Conservation (phyloP, 2,888 invertebrate genomes). For the Itoplectis maculator region DNA sequence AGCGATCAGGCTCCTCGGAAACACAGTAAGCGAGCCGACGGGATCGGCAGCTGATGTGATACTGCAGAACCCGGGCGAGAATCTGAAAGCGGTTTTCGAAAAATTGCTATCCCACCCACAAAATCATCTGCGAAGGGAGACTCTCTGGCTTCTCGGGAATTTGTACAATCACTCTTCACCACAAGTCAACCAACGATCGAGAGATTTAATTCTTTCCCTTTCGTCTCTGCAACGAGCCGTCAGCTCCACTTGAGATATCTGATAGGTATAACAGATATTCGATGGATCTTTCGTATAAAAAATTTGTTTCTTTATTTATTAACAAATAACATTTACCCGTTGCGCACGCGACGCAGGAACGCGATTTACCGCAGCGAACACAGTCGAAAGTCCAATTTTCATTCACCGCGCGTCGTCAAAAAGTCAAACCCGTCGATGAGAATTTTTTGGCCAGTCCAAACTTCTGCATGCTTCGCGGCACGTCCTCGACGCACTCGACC, state of each 20-base stretch:
- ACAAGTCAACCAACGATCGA: conserved; percentile 63
- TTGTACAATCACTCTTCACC: conserved; percentile 77
- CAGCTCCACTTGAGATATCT: conserved; percentile 12
- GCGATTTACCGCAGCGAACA: conserved; percentile 3
- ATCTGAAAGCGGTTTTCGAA: conserved; percentile 70
- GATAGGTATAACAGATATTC: conserved; percentile 33
- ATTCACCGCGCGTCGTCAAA: conserved; percentile 43
- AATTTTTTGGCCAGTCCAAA: conserved; percentile 65
- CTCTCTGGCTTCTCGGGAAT: conserved; percentile 83
- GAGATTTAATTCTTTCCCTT: conserved; percentile 66
- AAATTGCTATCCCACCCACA: conserved; percentile 75
- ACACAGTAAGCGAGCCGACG: conserved; percentile 74
- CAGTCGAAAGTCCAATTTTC: conserved; percentile 5
- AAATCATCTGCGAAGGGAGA: conserved; percentile 78
- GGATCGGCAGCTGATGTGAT: conserved; percentile 74
- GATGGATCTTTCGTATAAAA: conserved; percentile 33
- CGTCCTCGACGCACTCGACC: conserved; percentile 90
- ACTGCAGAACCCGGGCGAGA: conserved; percentile 70
- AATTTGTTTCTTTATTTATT: conserved; percentile 37
- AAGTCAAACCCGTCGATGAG: conserved; percentile 56
- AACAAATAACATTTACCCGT: conserved; percentile 44
- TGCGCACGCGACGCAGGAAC: not conserved
- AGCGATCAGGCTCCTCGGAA: conserved; percentile 79
- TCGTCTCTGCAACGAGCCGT: conserved; percentile 70
- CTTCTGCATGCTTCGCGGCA: conserved; percentile 47